Evolutionary conservation across 2,113 vertebrate species (phyloP), one percentile per base, ranked within the genome.

Genomic region (Heterotis niloticus): DNA sequence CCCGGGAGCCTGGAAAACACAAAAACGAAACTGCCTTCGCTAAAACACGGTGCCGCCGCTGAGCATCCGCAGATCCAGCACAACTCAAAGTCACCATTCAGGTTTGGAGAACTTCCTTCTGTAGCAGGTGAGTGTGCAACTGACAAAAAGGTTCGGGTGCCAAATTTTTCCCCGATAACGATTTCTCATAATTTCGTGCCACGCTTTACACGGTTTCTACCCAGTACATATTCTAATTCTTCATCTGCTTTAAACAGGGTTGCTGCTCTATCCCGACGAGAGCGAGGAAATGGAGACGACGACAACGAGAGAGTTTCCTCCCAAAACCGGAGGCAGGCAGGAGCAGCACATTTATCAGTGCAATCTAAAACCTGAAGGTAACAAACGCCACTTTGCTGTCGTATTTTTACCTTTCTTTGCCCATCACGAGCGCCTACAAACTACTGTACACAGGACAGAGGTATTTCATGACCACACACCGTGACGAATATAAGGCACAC

Each of bases 211-310:
- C 7, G 7, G 7, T 44, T 44, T 44, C 34, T 44, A 44, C 2
- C 2, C 34, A 7, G 34, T 44, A 7, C 34, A 44, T 44, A 44
- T 44, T 2, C 34, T 44, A 44, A 4, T 62, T 20, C 13, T 62
- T 62, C 3, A 62, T 0, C 4, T 64, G 26, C 77, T 23, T 67
- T 9, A 57, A 34, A 17, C 64, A 91, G 92, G 91, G 16, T 85
- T 87, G 44, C 83, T 93, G 29, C 89, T 94, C 51, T 92, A 91
- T 78, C 92, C 90, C 10, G 92, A 89, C 80, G 86, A 88, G 83
- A 87, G 82, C 5, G 77, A 87, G 60, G 92, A 84, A 69, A 86
- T 92, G 87, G 86, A 89, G 81, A 91, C 87, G 5, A 92, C 88
- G 18, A 89, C 85, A 52, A 86, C 66, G 24, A 82, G 83, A 56